Evolutionary conservation across 2,797 vertebrate genomes (phyloP), one percentile per base, ranked within the genome.

Genomic region (Apogon talboti): DNA sequence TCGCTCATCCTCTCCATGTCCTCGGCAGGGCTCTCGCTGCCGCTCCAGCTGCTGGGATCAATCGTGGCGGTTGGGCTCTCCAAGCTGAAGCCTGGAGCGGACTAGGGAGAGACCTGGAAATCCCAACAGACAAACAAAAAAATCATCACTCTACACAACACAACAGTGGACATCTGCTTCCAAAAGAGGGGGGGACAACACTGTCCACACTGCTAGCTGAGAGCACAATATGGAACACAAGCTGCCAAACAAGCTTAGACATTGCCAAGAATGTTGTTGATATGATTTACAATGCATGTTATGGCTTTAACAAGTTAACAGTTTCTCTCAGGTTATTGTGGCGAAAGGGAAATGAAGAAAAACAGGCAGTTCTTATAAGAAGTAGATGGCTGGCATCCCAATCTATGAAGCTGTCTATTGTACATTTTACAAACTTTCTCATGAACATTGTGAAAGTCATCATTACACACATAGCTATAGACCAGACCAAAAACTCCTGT

Each of bases 21-120:
- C 85, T 98, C 97, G 95, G 96, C 97, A 96, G 97, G 96, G 87
- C 97, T 98, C 88, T 99, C 98, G 11, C 98, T 99, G 95, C 98
- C 97, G 92, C 98, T 99, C 98, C 98, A 99, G 93, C 96, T 98
- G 94, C 96, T 97, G 92, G 97, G 96, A 95, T 99, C 98, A 95
- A 99, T 99, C 91, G 90, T 96, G 96, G 92, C 93, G 92, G 95
- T 90, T 92, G 94, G 92, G 87, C 90, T 94, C 92, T 95, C 95
- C 96, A 95, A 96, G 96, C 96, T 94, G 85, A 95, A 93, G 97
- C 96, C 93, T 96, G 95, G 96, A 98, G 93, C 93, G 92, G 88
- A 95, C 93, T 95, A 95, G 92, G 94, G 94, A 93, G 92, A 95
- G 94, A 96, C 93, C 97, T 99, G 87, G 69, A 93, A 93, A 80